Evolutionary conservation across 2,113 vertebrate species (phyloP).

Genomic region (Microcebus jonahi): DNA sequence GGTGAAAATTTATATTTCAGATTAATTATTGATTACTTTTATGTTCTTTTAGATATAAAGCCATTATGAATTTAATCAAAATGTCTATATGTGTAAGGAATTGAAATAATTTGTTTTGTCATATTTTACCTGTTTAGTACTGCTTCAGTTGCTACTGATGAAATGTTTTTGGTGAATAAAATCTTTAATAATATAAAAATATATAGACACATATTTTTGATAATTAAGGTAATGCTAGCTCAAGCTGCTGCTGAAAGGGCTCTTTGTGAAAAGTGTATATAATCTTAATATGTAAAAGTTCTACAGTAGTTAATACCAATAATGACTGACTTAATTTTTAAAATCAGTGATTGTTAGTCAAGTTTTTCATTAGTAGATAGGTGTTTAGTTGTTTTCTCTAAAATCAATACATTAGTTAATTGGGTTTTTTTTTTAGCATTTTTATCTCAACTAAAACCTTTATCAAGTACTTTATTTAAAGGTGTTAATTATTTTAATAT

Average conservation of each 20-base stretch:
- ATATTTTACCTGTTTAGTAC: constrained; percentile 61
- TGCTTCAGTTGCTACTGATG: constrained; percentile 46
- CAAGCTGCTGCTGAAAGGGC: neutral
- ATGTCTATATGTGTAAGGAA: constrained; percentile 50
- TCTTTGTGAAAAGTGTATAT: constrained; percentile 17
- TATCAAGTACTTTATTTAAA: constrained; percentile 69
- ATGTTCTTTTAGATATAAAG: constrained; percentile 32
- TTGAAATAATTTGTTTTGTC: constrained; percentile 73
- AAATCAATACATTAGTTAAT: constrained; percentile 40
- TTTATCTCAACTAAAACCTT: constrained; percentile 66
- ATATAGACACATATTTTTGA: constrained; percentile 13
- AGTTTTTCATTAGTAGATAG: neutral
- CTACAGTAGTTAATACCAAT: neutral
- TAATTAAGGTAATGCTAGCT: constrained; percentile 13
- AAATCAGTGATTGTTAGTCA: constrained; percentile 27
- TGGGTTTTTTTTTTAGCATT: constrained; percentile 5
- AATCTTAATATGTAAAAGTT: neutral
- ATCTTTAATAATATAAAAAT: constrained; percentile 50
- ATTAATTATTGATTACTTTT: constrained; percentile 63
- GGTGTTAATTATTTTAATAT: constrained; percentile 72
- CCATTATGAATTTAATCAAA: constrained; percentile 66
- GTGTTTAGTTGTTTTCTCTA: neutral
- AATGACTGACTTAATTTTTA: neutral
- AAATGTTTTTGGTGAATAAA: constrained; percentile 54
- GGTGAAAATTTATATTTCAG: constrained; percentile 47